Base-by-base conservation (phyloP, 1,140 invertebrate genomes). In the Papilio xuthus region DNA sequence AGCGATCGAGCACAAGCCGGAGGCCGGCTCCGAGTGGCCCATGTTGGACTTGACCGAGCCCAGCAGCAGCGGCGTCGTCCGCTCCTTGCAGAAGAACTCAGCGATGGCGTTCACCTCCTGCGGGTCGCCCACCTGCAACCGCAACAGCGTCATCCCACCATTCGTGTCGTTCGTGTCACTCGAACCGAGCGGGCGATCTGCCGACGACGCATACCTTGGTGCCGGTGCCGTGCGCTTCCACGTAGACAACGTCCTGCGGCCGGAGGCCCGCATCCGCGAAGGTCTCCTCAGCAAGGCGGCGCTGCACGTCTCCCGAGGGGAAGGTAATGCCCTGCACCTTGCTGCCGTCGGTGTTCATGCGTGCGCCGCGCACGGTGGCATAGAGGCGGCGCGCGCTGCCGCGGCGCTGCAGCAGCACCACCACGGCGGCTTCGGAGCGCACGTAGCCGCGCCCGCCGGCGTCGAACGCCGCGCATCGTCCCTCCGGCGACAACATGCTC, bases 41-140 rank as follows among this genome's bases (percentile, higher is more conserved):
- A 99, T 99, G 92, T 99, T 99, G 1, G 98, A 98, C 90, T 99
- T 99, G 0, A 99, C 97, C 0, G 98, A 99, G 3, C 99, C 99
- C 86, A 99, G 96, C 2, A 99, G 90, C 23, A 99, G 94, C 2
- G 98, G 98, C 0, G 92, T 93, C 13, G 95, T 94, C 10, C 99
- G 95, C 78, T 96, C 96, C 89, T 97, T 97, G 92, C 98, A 99
- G 93, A 99, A 99, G 28, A 99, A 95, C 74, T 98, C 97, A 0
- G 97, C 97, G 78, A 99, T 98, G 0, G 98, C 97, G 88, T 99
- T 99, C 0, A 99, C 96, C 95, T 99, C 99, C 91, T 99, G 97
- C 0, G 98, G 98, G 94, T 99, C 99, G 26, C 99, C 98, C 20
- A 96, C 96, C 92, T 93, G 72, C 69, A 79, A 76, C 8, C 42